These are phyloP conservation scores for Hormaphis cornu DNA, from an alignment of 1,140 invertebrate genomes.

Conservation along the genomic window DNA sequence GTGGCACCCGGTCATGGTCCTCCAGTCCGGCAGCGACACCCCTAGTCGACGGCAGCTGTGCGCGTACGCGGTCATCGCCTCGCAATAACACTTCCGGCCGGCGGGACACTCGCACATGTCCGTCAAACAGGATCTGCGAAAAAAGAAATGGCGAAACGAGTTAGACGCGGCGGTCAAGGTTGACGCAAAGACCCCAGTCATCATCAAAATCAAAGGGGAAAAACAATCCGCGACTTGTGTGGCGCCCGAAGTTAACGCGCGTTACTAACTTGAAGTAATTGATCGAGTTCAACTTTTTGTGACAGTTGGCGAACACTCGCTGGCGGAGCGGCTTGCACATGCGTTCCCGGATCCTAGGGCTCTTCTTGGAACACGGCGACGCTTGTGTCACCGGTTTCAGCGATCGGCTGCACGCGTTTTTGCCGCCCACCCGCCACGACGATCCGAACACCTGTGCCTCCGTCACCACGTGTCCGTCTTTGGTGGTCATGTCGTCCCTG, in stretches of 20 bases:
- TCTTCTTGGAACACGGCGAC: constrained; percentile 47
- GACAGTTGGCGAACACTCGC: constrained; percentile 57
- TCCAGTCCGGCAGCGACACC: constrained; percentile 56
- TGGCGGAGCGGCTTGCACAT: constrained; percentile 41
- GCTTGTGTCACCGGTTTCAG: constrained; percentile 70
- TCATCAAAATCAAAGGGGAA: too few relatives aligned
- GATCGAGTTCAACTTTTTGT: constrained; percentile 60
- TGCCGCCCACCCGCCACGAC: constrained; percentile 75
- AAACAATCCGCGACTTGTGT: too few relatives aligned
- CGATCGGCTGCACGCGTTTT: constrained; percentile 66
- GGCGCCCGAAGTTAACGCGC: too few relatives aligned
- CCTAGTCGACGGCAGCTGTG: constrained; percentile 71
- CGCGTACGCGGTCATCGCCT: constrained; percentile 77
- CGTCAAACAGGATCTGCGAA: constrained; percentile 62
- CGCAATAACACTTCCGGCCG: constrained; percentile 69
- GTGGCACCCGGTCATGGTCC: constrained; percentile 51
- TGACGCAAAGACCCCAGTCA: too few relatives aligned
- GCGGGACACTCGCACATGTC: constrained; percentile 84
- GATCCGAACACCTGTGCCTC: constrained; percentile 66
- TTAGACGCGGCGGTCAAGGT: not conserved
- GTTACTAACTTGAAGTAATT: constrained; percentile 64
- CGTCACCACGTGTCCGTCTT: constrained; percentile 49
- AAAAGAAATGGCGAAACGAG: not conserved
- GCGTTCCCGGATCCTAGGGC: constrained; percentile 34
- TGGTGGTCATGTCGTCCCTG: constrained; percentile 62